Conservation (phyloP, 2,113 vertebrate species). For the Pica pica region DNA sequence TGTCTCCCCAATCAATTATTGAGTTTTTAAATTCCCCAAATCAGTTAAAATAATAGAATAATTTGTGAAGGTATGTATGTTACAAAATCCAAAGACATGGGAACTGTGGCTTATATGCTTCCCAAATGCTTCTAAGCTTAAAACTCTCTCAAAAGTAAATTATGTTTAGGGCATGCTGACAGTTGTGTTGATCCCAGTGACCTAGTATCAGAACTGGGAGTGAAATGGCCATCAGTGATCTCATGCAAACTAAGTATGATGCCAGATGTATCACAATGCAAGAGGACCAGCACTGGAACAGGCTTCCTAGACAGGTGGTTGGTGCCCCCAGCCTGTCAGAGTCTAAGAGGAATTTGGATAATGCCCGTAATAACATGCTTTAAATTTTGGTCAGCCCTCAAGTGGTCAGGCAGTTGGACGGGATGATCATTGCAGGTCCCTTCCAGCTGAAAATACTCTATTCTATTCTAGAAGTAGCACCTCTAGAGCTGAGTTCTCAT, state of each 20-base stretch:
- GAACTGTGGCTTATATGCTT: not conserved
- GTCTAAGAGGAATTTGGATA: not conserved
- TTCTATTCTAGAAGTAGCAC: not conserved
- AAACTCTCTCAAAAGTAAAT: not conserved
- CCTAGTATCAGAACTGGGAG: not conserved
- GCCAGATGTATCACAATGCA: not conserved
- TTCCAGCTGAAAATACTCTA: not conserved
- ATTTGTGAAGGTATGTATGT: not conserved
- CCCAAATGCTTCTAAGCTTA: not conserved
- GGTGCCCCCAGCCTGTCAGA: not conserved
- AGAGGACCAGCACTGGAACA: not conserved
- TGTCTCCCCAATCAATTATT: not conserved
- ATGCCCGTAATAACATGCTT: not conserved
- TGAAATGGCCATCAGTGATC: not conserved
- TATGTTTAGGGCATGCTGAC: not conserved
- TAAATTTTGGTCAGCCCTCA: not conserved
- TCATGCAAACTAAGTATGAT: not conserved
- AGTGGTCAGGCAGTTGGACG: not conserved
- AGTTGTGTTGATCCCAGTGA: not conserved
- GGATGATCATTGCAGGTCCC: not conserved
- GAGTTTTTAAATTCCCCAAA: not conserved
- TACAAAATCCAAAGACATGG: not conserved
- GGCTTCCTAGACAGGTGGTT: not conserved
- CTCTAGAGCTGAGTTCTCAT: not conserved
- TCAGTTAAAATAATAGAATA: not conserved